phyloP scores from a whole-genome alignment of 2,888 invertebrate species.

The Ametastegia equiseti region DNA sequence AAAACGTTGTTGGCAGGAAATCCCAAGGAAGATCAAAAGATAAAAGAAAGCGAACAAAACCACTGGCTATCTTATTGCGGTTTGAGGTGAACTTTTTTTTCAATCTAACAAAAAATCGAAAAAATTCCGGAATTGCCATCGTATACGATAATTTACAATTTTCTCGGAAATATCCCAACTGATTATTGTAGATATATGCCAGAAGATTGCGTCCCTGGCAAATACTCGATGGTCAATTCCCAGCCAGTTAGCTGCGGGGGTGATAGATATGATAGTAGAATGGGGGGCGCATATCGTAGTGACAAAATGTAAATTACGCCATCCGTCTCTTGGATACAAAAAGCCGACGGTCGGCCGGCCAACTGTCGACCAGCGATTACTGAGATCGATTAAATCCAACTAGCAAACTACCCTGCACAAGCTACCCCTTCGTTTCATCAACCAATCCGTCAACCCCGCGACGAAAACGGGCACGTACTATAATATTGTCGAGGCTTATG shows the following conservation, averaged over 20 bases:
- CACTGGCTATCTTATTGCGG: background rate
- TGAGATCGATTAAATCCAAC: slow-evolving; percentile 75
- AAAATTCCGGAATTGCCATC: background rate
- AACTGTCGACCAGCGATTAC: slow-evolving; percentile 76
- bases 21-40: background rate
- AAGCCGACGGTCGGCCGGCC: slow-evolving; percentile 68
- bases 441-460: slow-evolving; percentile 73
- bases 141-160: too few species aligned
- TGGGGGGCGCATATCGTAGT: slow-evolving; percentile 72
- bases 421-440: slow-evolving; percentile 74
- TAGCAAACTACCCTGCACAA: slow-evolving; percentile 52
- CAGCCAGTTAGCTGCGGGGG: slow-evolving; percentile 47
- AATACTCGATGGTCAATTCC: slow-evolving; percentile 20
- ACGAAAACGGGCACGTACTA: slow-evolving; percentile 56
- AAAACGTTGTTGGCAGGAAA: background rate
- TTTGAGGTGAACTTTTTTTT: background rate
- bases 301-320: slow-evolving; percentile 76
- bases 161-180: too few species aligned
- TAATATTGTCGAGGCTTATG: slow-evolving; percentile 23
- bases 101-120: too few species aligned
- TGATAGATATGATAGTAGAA: slow-evolving; percentile 75
- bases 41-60: background rate
- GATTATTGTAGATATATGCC: too few species aligned
- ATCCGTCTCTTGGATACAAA: slow-evolving; percentile 75
- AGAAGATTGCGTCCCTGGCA: background rate